phyloP scores from a whole-genome alignment of 2,113 vertebrate species.

The Gadus macrocephalus region DNA sequence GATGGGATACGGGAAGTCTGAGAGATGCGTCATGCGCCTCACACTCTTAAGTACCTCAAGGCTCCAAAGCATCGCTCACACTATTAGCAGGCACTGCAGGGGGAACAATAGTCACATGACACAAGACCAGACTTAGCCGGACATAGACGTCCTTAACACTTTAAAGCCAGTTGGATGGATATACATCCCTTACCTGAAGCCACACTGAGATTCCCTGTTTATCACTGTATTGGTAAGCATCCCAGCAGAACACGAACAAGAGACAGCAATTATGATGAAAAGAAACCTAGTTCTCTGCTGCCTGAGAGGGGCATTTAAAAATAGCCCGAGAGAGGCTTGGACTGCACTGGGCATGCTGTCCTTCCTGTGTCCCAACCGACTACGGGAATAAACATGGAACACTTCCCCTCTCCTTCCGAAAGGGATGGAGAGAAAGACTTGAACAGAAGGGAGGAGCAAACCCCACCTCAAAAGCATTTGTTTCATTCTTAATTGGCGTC shows the following conservation, averaged over 20 bases:
- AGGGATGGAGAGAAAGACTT: conserved; percentile 52
- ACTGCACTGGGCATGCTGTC: conserved; percentile 56
- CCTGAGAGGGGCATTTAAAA: conserved; percentile 68
- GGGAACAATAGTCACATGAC: conserved; percentile 7
- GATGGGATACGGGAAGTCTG: conserved; percentile 37
- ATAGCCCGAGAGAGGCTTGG: conserved; percentile 65
- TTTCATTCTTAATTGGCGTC: conserved; percentile 81
- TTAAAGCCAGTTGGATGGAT: conserved; percentile 17
- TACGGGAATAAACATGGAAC: conserved; percentile 54
- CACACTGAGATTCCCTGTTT: conserved; percentile 63
- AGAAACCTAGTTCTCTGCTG: conserved; percentile 63
- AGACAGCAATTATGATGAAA: conserved; percentile 49
- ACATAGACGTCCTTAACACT: conserved; percentile 24
- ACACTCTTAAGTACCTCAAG: conserved; percentile 21
- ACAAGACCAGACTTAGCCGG: conserved; percentile 27
- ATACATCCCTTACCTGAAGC: conserved; percentile 67
- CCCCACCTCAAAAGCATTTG: conserved; percentile 74
- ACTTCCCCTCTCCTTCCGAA: conserved; percentile 44
- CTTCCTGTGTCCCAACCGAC: conserved; percentile 53
- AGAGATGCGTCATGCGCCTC: conserved; percentile 46
- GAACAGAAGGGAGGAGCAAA: conserved; percentile 53
- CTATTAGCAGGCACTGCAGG: conserved; percentile 25
- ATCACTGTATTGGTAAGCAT: conserved; percentile 58
- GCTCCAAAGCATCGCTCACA: conserved; percentile 28
- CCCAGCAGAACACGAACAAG: conserved; percentile 37